phyloP scores from a whole-genome alignment of 2,797 vertebrate genomes.

The Heliangelus exortis region DNA sequence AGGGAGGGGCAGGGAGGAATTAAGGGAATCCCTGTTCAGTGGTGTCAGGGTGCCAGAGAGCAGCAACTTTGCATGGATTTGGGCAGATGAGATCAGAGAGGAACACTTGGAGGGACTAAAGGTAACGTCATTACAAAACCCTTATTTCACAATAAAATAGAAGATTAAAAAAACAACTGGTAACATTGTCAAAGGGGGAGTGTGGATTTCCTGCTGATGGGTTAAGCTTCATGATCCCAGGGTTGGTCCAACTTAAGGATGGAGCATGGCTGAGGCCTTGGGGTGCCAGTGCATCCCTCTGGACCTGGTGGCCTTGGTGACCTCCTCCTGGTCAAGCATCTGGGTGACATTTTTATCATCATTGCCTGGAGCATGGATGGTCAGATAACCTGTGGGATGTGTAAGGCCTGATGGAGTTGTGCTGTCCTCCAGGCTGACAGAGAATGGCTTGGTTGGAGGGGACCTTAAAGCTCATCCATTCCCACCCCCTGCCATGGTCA shows the following conservation, averaged over 20 bases:
- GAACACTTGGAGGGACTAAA: not conserved
- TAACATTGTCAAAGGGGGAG: not conserved
- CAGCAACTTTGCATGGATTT: not conserved
- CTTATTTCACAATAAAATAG: not conserved
- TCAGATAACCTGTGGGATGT: accelerated
- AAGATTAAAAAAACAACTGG: not conserved
- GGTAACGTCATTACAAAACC: not conserved
- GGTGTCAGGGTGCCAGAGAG: not conserved
- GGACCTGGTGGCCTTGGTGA: accelerated
- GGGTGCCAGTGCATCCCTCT: not conserved
- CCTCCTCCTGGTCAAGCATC: not conserved
- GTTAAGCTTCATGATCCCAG: not conserved
- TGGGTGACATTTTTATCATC: not conserved
- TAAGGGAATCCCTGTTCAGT: not conserved
- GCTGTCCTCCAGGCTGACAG: not conserved
- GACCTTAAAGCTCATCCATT: too few relatives aligned
- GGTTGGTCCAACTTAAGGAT: accelerated
- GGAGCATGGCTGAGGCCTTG: not conserved
- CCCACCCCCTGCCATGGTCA: too few relatives aligned
- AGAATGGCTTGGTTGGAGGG: too few relatives aligned
- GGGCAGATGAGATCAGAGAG: not conserved
- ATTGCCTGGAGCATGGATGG: not conserved
- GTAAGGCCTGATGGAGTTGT: not conserved
- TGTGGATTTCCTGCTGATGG: not conserved
- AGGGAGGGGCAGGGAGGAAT: not conserved